These are phyloP conservation scores for Anabacerthia variegaticeps DNA, from an alignment of 2,797 vertebrate species.

Conservation along the genomic window DNA sequence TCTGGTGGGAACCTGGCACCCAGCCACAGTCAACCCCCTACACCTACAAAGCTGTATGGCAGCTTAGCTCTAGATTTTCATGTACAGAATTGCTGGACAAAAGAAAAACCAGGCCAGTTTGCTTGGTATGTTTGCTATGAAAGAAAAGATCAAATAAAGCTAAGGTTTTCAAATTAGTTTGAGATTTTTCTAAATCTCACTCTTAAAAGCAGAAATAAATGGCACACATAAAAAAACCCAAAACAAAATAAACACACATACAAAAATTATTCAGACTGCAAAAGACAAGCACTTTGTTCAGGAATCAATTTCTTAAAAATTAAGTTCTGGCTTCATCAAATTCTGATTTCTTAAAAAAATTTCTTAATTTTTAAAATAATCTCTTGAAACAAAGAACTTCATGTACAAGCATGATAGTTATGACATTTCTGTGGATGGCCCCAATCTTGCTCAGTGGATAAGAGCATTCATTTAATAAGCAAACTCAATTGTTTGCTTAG, in stretches of 20 bases:
- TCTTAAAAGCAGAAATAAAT: not conserved
- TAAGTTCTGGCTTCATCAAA: not conserved
- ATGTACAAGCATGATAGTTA: not conserved
- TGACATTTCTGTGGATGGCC: not conserved
- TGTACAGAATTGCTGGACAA: not conserved
- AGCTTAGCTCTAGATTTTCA: not conserved
- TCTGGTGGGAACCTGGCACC: not conserved
- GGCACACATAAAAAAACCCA: fast-evolving
- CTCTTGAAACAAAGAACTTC: not conserved
- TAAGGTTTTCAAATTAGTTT: not conserved
- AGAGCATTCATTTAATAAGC: not conserved
- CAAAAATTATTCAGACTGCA: not conserved
- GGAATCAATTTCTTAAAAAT: not conserved
- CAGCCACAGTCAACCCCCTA: not conserved
- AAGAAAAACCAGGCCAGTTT: not conserved
- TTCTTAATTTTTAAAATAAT: not conserved
- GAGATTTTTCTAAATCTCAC: not conserved
- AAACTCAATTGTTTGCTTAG: not conserved
- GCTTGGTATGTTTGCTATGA: not conserved
- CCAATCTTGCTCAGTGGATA: not conserved
- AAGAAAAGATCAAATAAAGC: not conserved
- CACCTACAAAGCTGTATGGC: not conserved
- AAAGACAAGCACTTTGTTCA: not conserved
- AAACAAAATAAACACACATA: not conserved
- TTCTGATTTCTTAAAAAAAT: not conserved